Base-by-base conservation (phyloP, 2,797 vertebrate genomes). In the Lacerta viridis region DNA sequence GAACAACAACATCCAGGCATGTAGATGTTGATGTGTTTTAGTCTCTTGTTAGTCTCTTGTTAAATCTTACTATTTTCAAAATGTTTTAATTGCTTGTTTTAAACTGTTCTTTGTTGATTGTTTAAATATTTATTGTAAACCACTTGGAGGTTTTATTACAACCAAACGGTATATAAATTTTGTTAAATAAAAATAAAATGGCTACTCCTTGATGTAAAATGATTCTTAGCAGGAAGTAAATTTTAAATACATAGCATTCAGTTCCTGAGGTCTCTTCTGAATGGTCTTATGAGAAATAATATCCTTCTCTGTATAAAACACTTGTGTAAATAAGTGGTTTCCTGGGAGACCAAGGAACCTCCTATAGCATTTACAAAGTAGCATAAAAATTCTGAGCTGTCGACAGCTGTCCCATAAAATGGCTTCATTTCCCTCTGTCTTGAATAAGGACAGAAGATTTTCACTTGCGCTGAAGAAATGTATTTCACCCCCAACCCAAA, bases 341-440 rank as follows among this genome's bases (percentile, higher is more conserved):
- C 27, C 50, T 55, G 50, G 50, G 15, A 55, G 50, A 55, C 50
- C 50, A 55, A 55, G 50, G 15, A 50, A 50, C 50, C 50, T 50
- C 50, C 50, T 50, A 50, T 0, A 27, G 7, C 23, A 41, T 87
- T 89, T 87, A 4, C 68, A 91, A 89, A 46, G 5, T 39, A 0
- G 41, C 69, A 7, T 69, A 84, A 84, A 83, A 43, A 91, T 77
- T 74, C 84, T 91, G 27, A 89, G 76, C 71, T 71, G 9, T 43
- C 87, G 89, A 91, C 5, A 68, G 81, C 80, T 41, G 87, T 90
- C 76, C 23, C 20, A 86, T 80, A 86, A 92, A 91, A 93, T 43
- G 36, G 23, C 7, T 17, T 89, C 88, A 89, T 6, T 88, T 93
- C 87, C 84, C 83, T 0, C 0, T 0, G 0, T 50, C 61, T 89